These are phyloP conservation scores for Heliangelus exortis DNA, from an alignment of 2,797 vertebrate species.

Conservation along the genomic window DNA sequence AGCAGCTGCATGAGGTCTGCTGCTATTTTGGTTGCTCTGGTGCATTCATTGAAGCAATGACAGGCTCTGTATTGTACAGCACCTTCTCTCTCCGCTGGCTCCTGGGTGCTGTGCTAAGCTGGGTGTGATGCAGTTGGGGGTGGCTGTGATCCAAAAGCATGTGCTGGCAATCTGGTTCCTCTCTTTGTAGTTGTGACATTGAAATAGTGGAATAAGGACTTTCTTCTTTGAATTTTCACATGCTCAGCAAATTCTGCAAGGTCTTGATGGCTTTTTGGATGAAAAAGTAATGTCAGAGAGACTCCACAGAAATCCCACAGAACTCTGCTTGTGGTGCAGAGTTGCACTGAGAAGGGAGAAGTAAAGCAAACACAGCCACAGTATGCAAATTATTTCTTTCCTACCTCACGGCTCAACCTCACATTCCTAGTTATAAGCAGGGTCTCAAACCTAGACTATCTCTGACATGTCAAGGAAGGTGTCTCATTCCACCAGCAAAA, in stretches of 20 bases:
- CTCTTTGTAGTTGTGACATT: neutral
- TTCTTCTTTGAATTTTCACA: constrained; percentile 79
- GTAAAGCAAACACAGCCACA: neutral
- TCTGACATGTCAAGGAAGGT: neutral
- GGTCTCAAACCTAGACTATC: neutral
- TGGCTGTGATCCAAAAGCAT: neutral
- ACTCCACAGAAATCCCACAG: constrained; percentile 72
- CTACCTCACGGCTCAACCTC: neutral
- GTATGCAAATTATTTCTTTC: neutral
- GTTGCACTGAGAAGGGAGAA: constrained; percentile 73
- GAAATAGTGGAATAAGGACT: neutral
- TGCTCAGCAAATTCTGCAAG: constrained; percentile 77
- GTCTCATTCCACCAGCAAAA: neutral
- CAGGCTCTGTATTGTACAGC: neutral
- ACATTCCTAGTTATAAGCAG: neutral
- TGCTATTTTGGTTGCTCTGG: neutral
- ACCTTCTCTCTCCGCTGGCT: neutral
- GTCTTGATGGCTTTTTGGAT: constrained; percentile 77
- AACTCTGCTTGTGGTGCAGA: constrained; percentile 69
- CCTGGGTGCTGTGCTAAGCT: neutral
- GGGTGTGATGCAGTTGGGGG: neutral
- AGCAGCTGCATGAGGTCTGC: neutral
- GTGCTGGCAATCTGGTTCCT: neutral
- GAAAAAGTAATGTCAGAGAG: constrained; percentile 72
- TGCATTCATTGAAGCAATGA: neutral